Base-by-base conservation (phyloP, 2,888 invertebrate genomes). In the Eledone cirrhosa region DNA sequence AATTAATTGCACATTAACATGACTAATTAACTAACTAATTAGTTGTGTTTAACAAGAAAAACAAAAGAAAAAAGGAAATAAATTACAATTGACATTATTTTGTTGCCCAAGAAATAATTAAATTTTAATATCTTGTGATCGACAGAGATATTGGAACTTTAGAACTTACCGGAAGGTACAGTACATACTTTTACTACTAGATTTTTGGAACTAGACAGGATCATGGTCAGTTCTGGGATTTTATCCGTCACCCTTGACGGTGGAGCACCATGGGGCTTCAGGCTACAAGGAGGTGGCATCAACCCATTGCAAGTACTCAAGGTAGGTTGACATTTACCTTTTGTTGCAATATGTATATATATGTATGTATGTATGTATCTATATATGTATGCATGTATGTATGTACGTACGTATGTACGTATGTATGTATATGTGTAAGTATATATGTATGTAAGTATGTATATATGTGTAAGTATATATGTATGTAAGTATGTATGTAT, bases 201-300 rank as follows among this genome's bases (percentile, higher is more conserved):
- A 29, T 47, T 63, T 78, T 67, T 76, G 53, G 76, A 82, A 80
- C 29, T 87, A 87, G 87, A 85, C 78, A 86, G 83, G 77, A 72
- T 41, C 75, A 84, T 88, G 69, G 31, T 41, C 41, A 24, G 31
- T 72, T 22, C 72, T 72, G 72, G 72, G n/a, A 83, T 82, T 76
- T 77, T 86, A 76, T 83, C 78, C 67, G 80, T 90, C 69, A 86
- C 85, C 41, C 81, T 90, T 78, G 84, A 82, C 3, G 90, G 90
- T 29, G 90, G 90, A 41, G 88, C 88, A 27, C 90, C 90, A 24
- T 90, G 89, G 89, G 90, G 90, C 77, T 90, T 90, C 85, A 88
- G 90, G 72, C 86, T 90, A 78, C 85, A 86, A 81, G 90, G 90
- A 63, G 90, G 90, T 48, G 89, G 87, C 7, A 81, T 82, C 33